Evolutionary conservation across 2,797 vertebrate species (phyloP), one percentile per base, ranked within the genome.

Genomic region (Chaetodon trifasciatus): DNA sequence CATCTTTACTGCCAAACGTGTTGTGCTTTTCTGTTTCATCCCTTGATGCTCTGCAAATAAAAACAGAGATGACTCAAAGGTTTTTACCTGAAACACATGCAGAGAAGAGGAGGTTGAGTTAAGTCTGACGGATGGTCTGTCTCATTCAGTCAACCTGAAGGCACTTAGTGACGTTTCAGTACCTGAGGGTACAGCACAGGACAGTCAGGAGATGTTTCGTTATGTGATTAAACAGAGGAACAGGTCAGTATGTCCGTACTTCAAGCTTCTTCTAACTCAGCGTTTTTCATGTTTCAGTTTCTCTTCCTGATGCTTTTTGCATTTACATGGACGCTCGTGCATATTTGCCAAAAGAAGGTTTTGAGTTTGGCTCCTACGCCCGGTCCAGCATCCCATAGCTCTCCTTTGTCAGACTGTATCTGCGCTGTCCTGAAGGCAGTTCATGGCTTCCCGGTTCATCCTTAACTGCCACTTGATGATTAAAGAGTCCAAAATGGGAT

Each of bases 201-300:
- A 64, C 0, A 15, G 53, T n/a, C 37, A 24, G 32, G 39, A 70
- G 24, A 23, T 52, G n/a, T 56, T 60, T 67, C 40, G 13, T 57
- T n/a, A 76, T 68, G 57, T 46, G 61, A 66, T 71, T 57, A 63
- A 75, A 64, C 62, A 3, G 37, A 68, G 47, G 19, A 19, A 8
- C 56, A 53, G 58, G 24, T 62, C 63, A 28, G 28, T 32, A 17
- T 8, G 32, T n/a, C 52, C 21, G 5, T 47, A 21, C 16, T 17
- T 47, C 15, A 37, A 8, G 19, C 37, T 40, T 40, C 17, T 47
- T 15, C 24, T 15, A 10, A 21, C 42, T 50, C 42, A 2, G 6
- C 5, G 16, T 17, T 49, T 16, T 40, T 50, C 39, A 46, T 16
- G 63, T 47, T 56, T 47, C 42, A 44, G 17, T n/a, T 13, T 19